phyloP scores from a whole-genome alignment of 1,140 invertebrate genomes.

The Drosophila persimilis region DNA sequence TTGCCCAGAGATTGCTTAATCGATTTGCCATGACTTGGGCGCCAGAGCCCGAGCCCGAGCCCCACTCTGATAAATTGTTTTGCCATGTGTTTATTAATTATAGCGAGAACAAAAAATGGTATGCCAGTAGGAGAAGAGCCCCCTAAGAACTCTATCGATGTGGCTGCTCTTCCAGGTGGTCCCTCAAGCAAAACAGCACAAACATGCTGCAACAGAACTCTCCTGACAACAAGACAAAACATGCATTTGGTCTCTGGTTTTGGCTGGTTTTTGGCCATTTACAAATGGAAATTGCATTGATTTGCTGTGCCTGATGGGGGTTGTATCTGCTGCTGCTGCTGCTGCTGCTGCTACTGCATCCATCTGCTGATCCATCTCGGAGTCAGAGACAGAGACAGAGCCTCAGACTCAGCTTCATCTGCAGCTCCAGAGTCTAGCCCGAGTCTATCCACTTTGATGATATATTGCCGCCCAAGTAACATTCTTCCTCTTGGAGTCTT shows the following conservation, averaged over 20 bases:
- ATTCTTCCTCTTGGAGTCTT: conserved; percentile 23
- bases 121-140: conserved; percentile 35
- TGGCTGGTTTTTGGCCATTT: conserved; percentile 71
- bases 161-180: conserved; percentile 61
- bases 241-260: conserved; percentile 30
- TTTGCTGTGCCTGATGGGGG: conserved; percentile 49
- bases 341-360: background rate
- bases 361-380: conserved; percentile 36
- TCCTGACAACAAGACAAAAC: conserved; percentile 22
- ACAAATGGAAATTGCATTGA: conserved; percentile 82
- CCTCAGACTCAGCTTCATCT: no score
- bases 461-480: conserved; percentile 70
- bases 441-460: conserved; percentile 66
- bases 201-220: conserved; percentile 23
- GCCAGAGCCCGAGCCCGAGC: conserved; percentile 34
- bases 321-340: conserved; percentile 7
- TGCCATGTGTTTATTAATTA: conserved; percentile 80
- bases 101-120: conserved; percentile 59
- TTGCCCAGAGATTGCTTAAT: conserved; percentile 73
- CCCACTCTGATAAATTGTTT: conserved; percentile 67
- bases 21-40: conserved; percentile 67
- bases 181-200: conserved; percentile 26
- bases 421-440: background rate
- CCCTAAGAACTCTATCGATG: conserved; percentile 38
- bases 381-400: no score